A percentile compares a stretch with the other conserved stretches of the same genome.
Conservation (phyloP, 2,797 vertebrate genomes). For the Hyperoplus immaculatus region DNA sequence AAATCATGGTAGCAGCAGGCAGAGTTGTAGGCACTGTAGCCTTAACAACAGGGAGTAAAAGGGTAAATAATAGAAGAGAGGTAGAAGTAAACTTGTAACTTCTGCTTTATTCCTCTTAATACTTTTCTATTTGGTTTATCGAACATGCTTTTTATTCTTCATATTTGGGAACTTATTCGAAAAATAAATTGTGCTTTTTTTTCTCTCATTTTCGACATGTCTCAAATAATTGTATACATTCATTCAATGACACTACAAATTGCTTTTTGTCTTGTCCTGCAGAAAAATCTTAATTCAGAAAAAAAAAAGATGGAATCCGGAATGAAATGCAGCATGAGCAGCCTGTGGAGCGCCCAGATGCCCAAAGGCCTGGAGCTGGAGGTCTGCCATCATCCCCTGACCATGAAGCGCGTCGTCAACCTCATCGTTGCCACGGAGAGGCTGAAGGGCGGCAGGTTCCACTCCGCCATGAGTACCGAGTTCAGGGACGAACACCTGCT, state of each 20-base stretch:
- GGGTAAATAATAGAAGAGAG: background rate
- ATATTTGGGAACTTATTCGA: too few species aligned
- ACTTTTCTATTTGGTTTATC: background rate
- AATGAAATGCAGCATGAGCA: constrained; percentile 28
- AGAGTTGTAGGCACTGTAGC: background rate
- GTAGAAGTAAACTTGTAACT: background rate
- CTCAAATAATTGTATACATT: too few species aligned
- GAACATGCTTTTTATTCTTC: too few species aligned
- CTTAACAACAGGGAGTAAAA: background rate
- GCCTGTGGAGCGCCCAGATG: constrained; percentile 46
- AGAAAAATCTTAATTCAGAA: constrained; percentile 37
- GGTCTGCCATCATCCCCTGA: constrained; percentile 61
- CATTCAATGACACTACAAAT: background rate
- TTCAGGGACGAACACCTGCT: constrained; percentile 73
- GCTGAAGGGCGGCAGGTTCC: constrained; percentile 37
- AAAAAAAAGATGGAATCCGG: constrained; percentile 63
- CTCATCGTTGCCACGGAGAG: constrained; percentile 75
- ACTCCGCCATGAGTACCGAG: constrained; percentile 35
- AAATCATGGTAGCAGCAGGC: background rate
- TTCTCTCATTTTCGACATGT: too few species aligned
- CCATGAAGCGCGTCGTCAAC: constrained; percentile 65
- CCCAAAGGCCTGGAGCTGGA: constrained; percentile 64
- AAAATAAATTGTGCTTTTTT: too few species aligned
- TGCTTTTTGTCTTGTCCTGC: background rate
- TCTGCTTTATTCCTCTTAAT: background rate